A percentile compares a stretch with the other conserved stretches of the same genome.
These are phyloP conservation scores for Heliconius hewitsoni DNA, from an alignment of 1,140 invertebrate genomes.

Conservation along the genomic window DNA sequence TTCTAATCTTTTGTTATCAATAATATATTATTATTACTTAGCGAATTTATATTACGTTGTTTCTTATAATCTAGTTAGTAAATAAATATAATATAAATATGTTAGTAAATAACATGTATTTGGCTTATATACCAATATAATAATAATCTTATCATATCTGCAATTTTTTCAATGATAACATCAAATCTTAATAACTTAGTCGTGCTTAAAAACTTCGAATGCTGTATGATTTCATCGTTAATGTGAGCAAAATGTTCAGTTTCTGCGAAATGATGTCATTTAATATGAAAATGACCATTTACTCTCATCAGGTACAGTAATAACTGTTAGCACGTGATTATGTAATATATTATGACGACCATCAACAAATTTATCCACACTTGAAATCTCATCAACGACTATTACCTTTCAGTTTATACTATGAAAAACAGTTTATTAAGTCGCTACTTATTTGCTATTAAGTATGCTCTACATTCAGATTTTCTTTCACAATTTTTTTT, in stretches of 20 bases:
- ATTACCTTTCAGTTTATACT: neutral
- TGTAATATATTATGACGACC: conserved; percentile 28
- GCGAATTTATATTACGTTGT: neutral
- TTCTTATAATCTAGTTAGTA: neutral
- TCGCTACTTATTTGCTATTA: neutral
- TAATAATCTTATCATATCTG: neutral
- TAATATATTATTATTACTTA: neutral
- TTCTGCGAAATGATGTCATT: conserved; percentile 24
- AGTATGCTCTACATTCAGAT: no score
- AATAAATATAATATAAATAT: neutral
- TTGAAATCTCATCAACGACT: neutral
- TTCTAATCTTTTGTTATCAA: no score
- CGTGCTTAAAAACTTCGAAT: neutral
- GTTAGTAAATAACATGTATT: neutral
- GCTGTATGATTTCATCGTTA: neutral
- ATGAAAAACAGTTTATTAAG: neutral
- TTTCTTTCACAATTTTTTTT: no score
- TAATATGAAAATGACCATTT: conserved; percentile 36
- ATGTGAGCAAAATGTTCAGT: conserved; percentile 27
- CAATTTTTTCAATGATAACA: neutral
- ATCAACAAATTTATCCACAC: conserved; percentile 6
- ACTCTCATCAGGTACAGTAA: conserved; percentile 36
- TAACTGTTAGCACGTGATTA: conserved; percentile 33
- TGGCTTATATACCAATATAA: neutral
- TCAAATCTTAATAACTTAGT: neutral